Base-by-base conservation (phyloP, 2,888 invertebrate genomes). In the Ametastegia equiseti region DNA sequence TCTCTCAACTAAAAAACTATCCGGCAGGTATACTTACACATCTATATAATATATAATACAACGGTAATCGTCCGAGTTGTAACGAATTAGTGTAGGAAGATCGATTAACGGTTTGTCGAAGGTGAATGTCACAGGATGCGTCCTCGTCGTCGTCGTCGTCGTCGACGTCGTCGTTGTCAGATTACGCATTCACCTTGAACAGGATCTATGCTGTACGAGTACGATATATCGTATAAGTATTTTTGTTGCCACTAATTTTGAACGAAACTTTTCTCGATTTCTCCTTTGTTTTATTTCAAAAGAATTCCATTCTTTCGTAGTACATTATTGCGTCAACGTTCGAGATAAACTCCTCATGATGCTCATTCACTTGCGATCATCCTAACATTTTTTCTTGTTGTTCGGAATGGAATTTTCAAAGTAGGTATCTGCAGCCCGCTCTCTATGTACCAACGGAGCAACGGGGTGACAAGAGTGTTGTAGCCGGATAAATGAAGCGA, bases 51-150 rank as follows among this genome's bases (percentile, higher is more conserved):
- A n/a, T n/a, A n/a, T n/a, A n/a, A 42, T 54, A 42, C 42, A 71
- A 71, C 42, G 45, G 47, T 71, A 15, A 47, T 45, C 4, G 71
- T 45, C 19, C 67, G 23, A 67, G 67, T 67, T 67, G 67, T 67
- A 54, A 33, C 54, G 54, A 75, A 75, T 75, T 54, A 36, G 75
- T 75, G 75, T 36, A 19, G 60, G 30, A 23, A 75, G 75, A 75
- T 75, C 78, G 78, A 78, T 78, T 63, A 60, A 78, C 78, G 60
- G 78, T 78, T 78, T 50, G 57, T 36, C 42, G 42, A 78, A 57
- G 63, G 60, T 78, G 78, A 78, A 78, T 78, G 78, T 78, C 78
- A 60, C 60, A 42, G 57, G 39, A 78, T 60, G 57, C 27, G 30
- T 57, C 60, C 36, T 33, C 33, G 19, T 73, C 27, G 23, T 39